Conservation (phyloP, 2,888 invertebrate species). For the Eupithecia centaureata region DNA sequence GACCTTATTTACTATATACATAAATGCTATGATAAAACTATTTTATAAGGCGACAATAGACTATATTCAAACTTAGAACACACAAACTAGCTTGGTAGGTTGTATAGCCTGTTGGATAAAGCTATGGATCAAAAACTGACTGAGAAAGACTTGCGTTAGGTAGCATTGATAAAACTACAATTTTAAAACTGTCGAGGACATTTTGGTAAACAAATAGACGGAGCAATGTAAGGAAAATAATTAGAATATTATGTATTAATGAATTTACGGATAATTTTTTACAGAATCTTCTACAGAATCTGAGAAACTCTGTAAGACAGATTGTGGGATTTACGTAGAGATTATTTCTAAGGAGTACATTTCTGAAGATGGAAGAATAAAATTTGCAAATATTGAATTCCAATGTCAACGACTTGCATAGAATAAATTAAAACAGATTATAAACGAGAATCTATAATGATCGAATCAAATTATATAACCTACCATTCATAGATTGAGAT, state of each 20-base stretch:
- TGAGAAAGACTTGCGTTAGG: too few relatives aligned
- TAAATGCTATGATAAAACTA: background rate
- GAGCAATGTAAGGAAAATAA: background rate
- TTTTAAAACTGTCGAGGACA: too few relatives aligned
- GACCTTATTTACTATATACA: constrained; percentile 44
- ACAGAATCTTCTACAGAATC: too few relatives aligned
- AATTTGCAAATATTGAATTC: background rate
- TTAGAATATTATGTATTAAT: too few relatives aligned
- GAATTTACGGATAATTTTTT: too few relatives aligned
- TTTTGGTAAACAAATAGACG: background rate
- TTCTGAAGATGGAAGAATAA: background rate
- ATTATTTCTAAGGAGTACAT: background rate
- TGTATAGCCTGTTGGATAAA: background rate
- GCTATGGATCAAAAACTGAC: background rate
- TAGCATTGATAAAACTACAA: too few relatives aligned
- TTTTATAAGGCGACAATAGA: too few relatives aligned
- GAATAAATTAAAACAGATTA: background rate
- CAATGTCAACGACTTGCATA: background rate
- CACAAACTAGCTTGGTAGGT: too few relatives aligned
- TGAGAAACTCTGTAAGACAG: background rate
- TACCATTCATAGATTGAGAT: background rate
- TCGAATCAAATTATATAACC: background rate
- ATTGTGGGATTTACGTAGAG: background rate
- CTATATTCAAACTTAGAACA: too few relatives aligned
- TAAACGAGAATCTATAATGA: background rate